phyloP scores from a whole-genome alignment of 2,888 invertebrate genomes.

The Oligia latruncula region DNA sequence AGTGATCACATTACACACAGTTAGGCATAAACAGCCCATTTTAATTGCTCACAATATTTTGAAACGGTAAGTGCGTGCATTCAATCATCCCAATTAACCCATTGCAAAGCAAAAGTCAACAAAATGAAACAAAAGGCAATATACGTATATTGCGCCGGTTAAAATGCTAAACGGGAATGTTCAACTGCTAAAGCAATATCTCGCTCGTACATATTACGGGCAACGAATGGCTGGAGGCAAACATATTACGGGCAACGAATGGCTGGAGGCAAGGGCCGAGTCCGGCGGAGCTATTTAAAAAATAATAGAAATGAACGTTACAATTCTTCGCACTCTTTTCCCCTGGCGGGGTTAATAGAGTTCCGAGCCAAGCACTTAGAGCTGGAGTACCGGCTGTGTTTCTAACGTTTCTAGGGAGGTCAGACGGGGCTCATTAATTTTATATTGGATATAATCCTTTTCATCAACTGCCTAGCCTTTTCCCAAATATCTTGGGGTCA shows the following conservation, averaged over 20 bases:
- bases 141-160: slow-evolving; percentile 42
- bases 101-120: slow-evolving; percentile 48
- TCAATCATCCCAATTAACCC: slow-evolving; percentile 57
- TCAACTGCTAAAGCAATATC: slow-evolving; percentile 51
- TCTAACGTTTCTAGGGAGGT: slow-evolving; percentile 8
- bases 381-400: slow-evolving; percentile 14
- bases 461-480: neutral
- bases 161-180: slow-evolving; percentile 45
- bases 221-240: slow-evolving; percentile 26
- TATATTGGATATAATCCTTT: neutral
- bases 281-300: slow-evolving; percentile 44
- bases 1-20: slow-evolving; percentile 41
- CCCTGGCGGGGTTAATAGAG: slow-evolving; percentile 42
- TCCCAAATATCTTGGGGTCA: neutral
- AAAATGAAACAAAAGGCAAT: slow-evolving; percentile 48
- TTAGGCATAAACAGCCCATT: slow-evolving; percentile 41
- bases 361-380: slow-evolving; percentile 36
- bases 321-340: slow-evolving; percentile 47
- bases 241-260: slow-evolving; percentile 39
- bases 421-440: slow-evolving; percentile 6
- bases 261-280: slow-evolving; percentile 17
- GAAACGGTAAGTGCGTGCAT: slow-evolving; percentile 45
- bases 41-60: slow-evolving; percentile 50
- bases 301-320: slow-evolving; percentile 47
- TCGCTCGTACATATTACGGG: slow-evolving; percentile 42